Conservation (phyloP, 2,113 vertebrate genomes). For the Phalacrocorax carbo region DNA sequence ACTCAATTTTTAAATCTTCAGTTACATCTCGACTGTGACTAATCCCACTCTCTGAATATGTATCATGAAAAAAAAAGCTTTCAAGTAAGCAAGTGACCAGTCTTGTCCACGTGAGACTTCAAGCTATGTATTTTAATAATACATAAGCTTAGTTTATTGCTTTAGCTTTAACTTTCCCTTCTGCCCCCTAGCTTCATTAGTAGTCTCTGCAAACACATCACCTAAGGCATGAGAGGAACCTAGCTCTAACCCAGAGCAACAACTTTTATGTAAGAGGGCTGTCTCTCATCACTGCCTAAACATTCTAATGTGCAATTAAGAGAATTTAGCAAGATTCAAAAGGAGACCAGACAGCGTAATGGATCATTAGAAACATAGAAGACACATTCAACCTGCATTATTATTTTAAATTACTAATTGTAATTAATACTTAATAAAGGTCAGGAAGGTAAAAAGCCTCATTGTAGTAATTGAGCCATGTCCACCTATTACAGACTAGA, state of each 20-base stretch:
- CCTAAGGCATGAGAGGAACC: not conserved
- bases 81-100: not conserved
- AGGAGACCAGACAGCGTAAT: not conserved
- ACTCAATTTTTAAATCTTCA: not conserved
- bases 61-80: not conserved
- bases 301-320: not conserved
- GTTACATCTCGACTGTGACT: not conserved
- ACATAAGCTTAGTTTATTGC: not conserved
- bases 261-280: not conserved
- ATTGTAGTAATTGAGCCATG: not conserved
- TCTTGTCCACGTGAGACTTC: not conserved
- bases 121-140: not conserved
- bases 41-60: fast-evolving
- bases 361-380: not conserved
- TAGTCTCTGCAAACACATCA: not conserved
- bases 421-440: not conserved
- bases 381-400: not conserved
- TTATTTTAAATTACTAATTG: not conserved
- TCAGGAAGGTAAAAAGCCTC: not conserved
- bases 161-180: not conserved
- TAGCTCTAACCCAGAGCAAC: not conserved
- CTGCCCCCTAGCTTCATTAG: not conserved
- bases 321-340: not conserved
- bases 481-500: not conserved
- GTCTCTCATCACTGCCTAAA: not conserved